Evolutionary conservation across 1,140 invertebrate species (phyloP), one percentile per base, ranked within the genome.

Genomic region (Meloidogyne floridensis): DNA sequence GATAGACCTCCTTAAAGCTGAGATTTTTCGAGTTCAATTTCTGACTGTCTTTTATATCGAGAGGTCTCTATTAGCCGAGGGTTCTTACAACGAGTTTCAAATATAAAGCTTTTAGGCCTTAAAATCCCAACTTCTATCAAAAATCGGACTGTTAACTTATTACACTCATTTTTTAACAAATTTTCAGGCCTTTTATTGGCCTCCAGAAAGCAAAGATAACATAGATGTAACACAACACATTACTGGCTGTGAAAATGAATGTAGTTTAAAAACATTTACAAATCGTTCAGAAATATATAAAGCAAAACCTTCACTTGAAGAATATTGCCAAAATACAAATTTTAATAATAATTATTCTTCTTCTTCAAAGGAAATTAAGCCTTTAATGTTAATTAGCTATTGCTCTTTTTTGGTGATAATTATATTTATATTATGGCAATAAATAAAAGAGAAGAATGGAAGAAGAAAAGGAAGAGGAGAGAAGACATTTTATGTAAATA

Each of bases 111-210:
- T 32, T 32, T 32, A 32, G 32, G 32, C 32, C 32, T 32, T 32
- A 32, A 32, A 32, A 32, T 32, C 32, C 32, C 32, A 32, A 32
- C n/a, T n/a, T n/a, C n/a, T n/a, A n/a, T n/a, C n/a, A n/a, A n/a
- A 32, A 32, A 32, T 2, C 32, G 32, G 32, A n/a, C 32, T 32
- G 32, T 32, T 32, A 32, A 32, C 1, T 32, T 32, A 32, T 32
- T 32, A 32, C 32, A 32, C 32, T 47, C 47, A 47, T 47, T 6
- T 47, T 47, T 47, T 6, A 47, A 47, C n/a, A 47, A 47, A 47
- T 11, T 82, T 82, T 72, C 11, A 82, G 81, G 81, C 72, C 0
- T 80, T 77, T 10, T 84, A 82, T 74, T 83, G 75, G 76, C 76
- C 77, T 2, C 80, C 80, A 8, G 70, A 75, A 20, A 47, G 18